Evolutionary conservation across 2,113 vertebrate genomes (phyloP).

Genomic region (Chaenocephalus aceratus): DNA sequence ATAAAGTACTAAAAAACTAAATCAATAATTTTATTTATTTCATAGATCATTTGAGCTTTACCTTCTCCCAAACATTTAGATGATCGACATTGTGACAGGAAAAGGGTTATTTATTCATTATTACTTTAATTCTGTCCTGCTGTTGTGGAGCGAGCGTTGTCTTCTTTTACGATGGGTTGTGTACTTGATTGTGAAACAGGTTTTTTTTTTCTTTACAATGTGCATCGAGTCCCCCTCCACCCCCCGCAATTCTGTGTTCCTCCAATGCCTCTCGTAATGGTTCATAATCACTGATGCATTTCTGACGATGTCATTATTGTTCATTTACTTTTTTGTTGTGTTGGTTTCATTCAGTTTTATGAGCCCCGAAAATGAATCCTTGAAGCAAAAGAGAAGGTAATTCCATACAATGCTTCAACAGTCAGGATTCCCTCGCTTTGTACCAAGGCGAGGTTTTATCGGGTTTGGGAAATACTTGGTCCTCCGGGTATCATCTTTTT

Average conservation of each 20-base stretch:
- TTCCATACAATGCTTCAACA: slow-evolving; percentile 88
- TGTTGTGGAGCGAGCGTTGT: slow-evolving; percentile 79
- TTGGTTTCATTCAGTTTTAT: slow-evolving; percentile 79
- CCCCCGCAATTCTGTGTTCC: slow-evolving; percentile 78
- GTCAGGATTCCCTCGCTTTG: slow-evolving; percentile 88
- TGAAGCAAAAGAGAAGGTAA: slow-evolving; percentile 88
- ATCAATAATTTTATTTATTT: slow-evolving; percentile 89
- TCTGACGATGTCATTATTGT: slow-evolving; percentile 74
- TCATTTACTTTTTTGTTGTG: slow-evolving; percentile 84
- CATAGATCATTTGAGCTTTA: slow-evolving; percentile 87
- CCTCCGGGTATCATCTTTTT: slow-evolving; percentile 89
- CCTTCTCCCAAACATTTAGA: slow-evolving; percentile 86
- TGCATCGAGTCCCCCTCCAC: slow-evolving; percentile 72
- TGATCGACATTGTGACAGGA: slow-evolving; percentile 88
- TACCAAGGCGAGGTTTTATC: slow-evolving; percentile 86
- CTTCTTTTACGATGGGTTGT: slow-evolving; percentile 83
- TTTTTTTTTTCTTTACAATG: slow-evolving; percentile 82
- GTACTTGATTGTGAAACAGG: slow-evolving; percentile 81
- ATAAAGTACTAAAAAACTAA: slow-evolving; percentile 99
- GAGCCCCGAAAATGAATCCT: slow-evolving; percentile 88
- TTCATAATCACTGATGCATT: slow-evolving; percentile 83
- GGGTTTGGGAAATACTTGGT: slow-evolving; percentile 92
- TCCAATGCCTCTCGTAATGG: slow-evolving; percentile 85
- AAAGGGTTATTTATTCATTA: slow-evolving; percentile 81
- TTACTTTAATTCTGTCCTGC: slow-evolving; percentile 84